Base-by-base conservation (phyloP, 2,888 invertebrate genomes). In the Prenolepis imparis region DNA sequence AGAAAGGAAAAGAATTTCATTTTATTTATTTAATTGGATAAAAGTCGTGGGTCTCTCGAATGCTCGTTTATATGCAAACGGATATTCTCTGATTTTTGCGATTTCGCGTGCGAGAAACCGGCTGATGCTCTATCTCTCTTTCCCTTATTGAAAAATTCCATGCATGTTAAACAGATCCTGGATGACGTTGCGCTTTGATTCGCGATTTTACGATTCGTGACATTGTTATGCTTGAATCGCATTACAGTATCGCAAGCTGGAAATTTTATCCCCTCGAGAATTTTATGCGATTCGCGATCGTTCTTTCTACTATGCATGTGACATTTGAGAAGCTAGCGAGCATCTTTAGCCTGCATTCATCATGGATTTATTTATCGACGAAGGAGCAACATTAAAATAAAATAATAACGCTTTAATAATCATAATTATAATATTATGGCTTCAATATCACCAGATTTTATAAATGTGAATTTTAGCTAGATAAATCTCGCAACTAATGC, bases 81-180 rank as follows among this genome's bases (percentile, higher is more conserved):
- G 3, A 41, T 59, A 28, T 44, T 44, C 15, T 4, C n/a, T 28
- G 39, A 77, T 39, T 55, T 24, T 24, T 39, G 39, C 75, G 55
- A 1, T 75, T 75, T 1, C n/a, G 52, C 15, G 4, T 11, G 11
- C 24, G 55, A 66, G 18, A 21, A 36, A 32, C 15, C 21, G 28
- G 9, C 24, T 57, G 21, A 41, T 41, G 9, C 21, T 15, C 21
- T 21, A 9, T 39, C 18, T 5, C 21, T 64, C 9, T 59, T 70
- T 78, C 21, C 59, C 44, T 78, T 57, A 70, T 78, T 59, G 82
- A 84, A 82, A 82, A 82, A 84, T 84, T 82, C 63, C 63, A 75
- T 82, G 70, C 75, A 82, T 75, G 57, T 59, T 82, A 75, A 84
- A 55, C 68, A 72, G 48, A 72, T 41, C 11, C n/a, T n/a, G 72